Percentiles rank a stretch among this genome's conserved stretches.
phyloP scores from a whole-genome alignment of 2,888 invertebrate species.

The Diarsia mendica region DNA sequence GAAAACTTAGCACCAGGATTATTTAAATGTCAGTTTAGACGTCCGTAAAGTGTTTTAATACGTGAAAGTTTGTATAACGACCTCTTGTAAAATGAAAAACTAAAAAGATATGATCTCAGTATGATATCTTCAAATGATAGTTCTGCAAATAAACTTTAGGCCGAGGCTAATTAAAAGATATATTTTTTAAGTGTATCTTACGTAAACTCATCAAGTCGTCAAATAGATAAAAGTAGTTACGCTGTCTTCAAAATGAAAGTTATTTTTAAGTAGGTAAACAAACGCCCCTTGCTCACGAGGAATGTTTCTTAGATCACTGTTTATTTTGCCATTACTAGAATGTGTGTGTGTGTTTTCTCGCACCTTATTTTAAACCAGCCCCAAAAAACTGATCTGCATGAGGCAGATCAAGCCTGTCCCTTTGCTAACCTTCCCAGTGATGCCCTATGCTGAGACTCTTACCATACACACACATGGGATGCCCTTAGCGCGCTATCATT shows the following conservation, averaged over 20 bases:
- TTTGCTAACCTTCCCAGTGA: too few relatives aligned
- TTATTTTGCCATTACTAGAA: not conserved
- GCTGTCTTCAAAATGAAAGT: slow-evolving; percentile 41
- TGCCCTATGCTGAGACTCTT: too few relatives aligned
- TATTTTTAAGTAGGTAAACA: slow-evolving; percentile 17
- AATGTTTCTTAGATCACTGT: slow-evolving; percentile 4
- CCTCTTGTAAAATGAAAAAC: too few relatives aligned
- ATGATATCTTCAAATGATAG: not conserved
- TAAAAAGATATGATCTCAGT: slow-evolving; percentile 2
- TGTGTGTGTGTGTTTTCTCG: too few relatives aligned
- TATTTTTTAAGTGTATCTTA: not conserved
- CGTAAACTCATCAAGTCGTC: slow-evolving; percentile 28
- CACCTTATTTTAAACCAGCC: too few relatives aligned
- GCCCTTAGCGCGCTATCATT: too few relatives aligned
- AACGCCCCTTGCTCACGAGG: slow-evolving; percentile 23
- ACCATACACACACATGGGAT: too few relatives aligned
- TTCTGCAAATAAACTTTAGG: slow-evolving; percentile 30
- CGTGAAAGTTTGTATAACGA: not conserved
- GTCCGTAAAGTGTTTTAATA: not conserved
- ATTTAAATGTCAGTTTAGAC: too few relatives aligned
- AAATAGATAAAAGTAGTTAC: slow-evolving; percentile 15
- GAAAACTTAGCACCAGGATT: not conserved
- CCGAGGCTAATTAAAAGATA: slow-evolving; percentile 5
- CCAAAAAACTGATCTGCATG: too few relatives aligned
- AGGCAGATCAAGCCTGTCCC: too few relatives aligned